These are phyloP conservation scores for Halichondria panicea DNA, from an alignment of 37 sponge, comb jelly and placozoan genomes.

Conservation along the genomic window DNA sequence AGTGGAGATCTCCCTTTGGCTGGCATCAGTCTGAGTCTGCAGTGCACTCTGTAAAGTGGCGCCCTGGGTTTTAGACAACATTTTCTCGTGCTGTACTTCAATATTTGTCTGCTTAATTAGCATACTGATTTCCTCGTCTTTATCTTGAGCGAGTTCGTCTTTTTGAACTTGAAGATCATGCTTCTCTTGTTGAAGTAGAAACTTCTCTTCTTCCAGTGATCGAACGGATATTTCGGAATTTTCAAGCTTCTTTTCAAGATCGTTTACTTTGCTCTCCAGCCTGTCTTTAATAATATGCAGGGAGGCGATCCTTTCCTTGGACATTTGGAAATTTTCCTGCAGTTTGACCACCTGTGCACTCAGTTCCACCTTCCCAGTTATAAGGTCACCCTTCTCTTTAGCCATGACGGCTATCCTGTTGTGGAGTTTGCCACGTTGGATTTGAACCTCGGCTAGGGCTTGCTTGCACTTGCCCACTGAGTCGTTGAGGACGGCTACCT, in stretches of 20 bases:
- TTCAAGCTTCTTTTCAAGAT: slow-evolving; percentile 16
- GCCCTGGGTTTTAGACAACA: slow-evolving; percentile 7
- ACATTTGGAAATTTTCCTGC: slow-evolving; percentile 13
- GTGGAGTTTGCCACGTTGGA: slow-evolving; percentile 62
- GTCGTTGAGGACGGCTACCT: slow-evolving; percentile 32
- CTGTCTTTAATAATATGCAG: slow-evolving; percentile 14
- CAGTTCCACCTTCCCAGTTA: slow-evolving; percentile 43
- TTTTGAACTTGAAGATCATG: slow-evolving; percentile 19
- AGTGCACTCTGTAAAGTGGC: slow-evolving; percentile 15
- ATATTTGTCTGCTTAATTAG: slow-evolving; percentile 26
- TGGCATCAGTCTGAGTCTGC: background rate
- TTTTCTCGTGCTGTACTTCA: slow-evolving; percentile 33
- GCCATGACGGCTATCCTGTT: slow-evolving; percentile 46
- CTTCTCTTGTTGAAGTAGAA: slow-evolving; percentile 56
- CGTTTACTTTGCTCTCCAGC: slow-evolving; percentile 21
- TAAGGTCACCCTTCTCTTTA: slow-evolving; percentile 67
- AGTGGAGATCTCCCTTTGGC: background rate
- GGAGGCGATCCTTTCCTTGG: slow-evolving; percentile 24
- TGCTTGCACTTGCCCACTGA: slow-evolving; percentile 47
- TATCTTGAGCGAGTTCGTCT: background rate
- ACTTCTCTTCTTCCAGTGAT: slow-evolving; percentile 36
- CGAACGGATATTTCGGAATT: slow-evolving; percentile 2
- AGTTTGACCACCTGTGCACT: slow-evolving; percentile 24
- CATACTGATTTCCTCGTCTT: slow-evolving; percentile 28
- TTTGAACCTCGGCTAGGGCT: slow-evolving; percentile 54